phyloP scores from a whole-genome alignment of 2,113 vertebrate genomes.

The Xiphophorus maculatus region DNA sequence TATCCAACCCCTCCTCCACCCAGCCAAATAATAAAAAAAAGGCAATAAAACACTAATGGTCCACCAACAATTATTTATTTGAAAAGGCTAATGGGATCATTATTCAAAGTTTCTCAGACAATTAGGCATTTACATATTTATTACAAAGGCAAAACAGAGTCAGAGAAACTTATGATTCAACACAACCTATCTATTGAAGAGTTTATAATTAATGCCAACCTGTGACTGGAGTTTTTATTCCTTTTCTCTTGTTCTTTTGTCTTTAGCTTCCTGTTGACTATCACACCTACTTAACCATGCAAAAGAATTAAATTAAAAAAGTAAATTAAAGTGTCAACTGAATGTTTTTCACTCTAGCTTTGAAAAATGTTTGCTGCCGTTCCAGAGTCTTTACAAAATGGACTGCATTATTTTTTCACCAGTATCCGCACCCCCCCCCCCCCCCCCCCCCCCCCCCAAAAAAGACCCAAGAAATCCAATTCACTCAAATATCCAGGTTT shows the following conservation, averaged over 20 bases:
- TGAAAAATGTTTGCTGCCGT: no score
- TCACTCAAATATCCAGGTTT: neutral
- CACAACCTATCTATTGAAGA: constrained; percentile 19
- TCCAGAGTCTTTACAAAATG: neutral
- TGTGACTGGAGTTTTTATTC: constrained; percentile 7
- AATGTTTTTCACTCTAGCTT: neutral
- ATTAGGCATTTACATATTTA: constrained; percentile 60
- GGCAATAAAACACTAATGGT: constrained; percentile 52
- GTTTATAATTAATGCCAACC: constrained; percentile 27
- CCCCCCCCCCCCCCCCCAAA: neutral
- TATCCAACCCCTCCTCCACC: neutral
- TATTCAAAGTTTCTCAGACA: constrained; percentile 52
- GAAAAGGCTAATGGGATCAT: constrained; percentile 51
- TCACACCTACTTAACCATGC: neutral
- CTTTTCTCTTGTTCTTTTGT: neutral
- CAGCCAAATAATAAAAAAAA: constrained; percentile 18
- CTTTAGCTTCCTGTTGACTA: neutral
- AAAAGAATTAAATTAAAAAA: neutral
- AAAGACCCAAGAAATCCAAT: neutral
- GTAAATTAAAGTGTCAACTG: neutral
- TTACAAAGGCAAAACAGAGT: constrained; percentile 34
- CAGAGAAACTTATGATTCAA: constrained; percentile 31
- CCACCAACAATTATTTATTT: constrained; percentile 32
- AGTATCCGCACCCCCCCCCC: neutral
- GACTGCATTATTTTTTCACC: neutral